phyloP scores from a whole-genome alignment of 1,140 invertebrate genomes.

The Brachionus sp. region DNA sequence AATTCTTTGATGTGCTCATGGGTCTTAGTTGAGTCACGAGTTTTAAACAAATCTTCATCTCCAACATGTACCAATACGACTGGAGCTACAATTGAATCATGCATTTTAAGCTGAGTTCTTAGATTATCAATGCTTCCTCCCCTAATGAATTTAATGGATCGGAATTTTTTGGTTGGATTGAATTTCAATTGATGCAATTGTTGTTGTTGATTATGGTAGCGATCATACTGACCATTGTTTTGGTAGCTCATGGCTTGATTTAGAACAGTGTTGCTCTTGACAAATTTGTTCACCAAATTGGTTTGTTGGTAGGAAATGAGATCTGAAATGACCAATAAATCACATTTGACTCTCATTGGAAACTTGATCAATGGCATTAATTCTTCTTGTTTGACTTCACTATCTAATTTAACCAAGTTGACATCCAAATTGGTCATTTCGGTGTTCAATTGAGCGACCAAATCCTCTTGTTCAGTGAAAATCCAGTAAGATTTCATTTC shows the following conservation, averaged over 20 bases:
- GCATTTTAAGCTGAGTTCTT: slow-evolving; percentile 26
- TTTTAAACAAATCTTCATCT: slow-evolving; percentile 41
- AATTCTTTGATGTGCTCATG: slow-evolving; percentile 23
- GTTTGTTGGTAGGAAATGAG: not conserved
- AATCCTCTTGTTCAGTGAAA: slow-evolving; percentile 25
- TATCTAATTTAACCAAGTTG: not conserved
- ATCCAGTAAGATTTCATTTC: slow-evolving; percentile 35
- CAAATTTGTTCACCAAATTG: not conserved
- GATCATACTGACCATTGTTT: not conserved
- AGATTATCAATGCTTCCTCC: slow-evolving; percentile 44
- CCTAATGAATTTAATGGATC: slow-evolving; percentile 12
- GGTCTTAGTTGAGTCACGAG: slow-evolving; percentile 8
- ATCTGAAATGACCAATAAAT: slow-evolving; percentile 29
- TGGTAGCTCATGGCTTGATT: slow-evolving; percentile 32
- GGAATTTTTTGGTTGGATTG: slow-evolving; percentile 43
- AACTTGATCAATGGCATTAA: slow-evolving; percentile 15
- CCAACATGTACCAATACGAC: slow-evolving; percentile 37
- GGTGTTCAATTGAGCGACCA: not conserved
- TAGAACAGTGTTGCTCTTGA: not conserved
- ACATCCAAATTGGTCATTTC: slow-evolving; percentile 24
- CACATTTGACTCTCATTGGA: slow-evolving; percentile 14
- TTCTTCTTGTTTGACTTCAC: not conserved
- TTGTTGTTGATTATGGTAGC: not conserved
- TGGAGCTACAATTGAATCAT: slow-evolving; percentile 33
- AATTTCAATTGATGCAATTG: slow-evolving; percentile 35